phyloP scores from a whole-genome alignment of 2,113 vertebrate genomes.

The Tretioscincus oriximinensis region DNA sequence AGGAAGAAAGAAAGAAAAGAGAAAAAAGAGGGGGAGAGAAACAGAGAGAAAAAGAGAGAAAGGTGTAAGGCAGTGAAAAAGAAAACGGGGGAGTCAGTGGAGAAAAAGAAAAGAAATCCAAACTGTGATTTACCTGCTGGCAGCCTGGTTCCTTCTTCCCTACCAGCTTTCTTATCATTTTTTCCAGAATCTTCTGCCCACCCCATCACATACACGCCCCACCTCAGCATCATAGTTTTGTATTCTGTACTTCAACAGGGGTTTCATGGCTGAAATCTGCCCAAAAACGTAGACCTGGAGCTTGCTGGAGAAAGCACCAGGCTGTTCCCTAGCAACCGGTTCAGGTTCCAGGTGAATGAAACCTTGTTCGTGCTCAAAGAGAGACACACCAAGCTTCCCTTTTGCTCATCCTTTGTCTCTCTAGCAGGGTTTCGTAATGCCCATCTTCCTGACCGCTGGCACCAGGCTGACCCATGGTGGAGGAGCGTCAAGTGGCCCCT shows the following conservation, averaged over 20 bases:
- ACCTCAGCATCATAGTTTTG: not conserved
- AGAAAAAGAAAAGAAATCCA: not conserved
- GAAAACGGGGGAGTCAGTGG: not conserved
- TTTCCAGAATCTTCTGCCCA: not conserved
- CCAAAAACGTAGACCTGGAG: conserved; percentile 26
- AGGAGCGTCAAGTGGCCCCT: too few species aligned
- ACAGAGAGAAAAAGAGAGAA: too few species aligned
- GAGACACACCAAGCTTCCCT: not conserved
- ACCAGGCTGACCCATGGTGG: too few species aligned
- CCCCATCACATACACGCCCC: not conserved
- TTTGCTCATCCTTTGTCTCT: not conserved
- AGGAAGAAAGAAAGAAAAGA: too few species aligned
- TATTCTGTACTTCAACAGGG: not conserved
- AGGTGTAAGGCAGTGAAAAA: not conserved
- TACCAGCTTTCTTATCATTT: not conserved
- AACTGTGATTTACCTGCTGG: not conserved
- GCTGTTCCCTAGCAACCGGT: conserved; percentile 63
- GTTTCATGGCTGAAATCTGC: conserved; percentile 4
- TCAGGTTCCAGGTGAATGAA: conserved; percentile 23
- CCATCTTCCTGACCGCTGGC: not conserved
- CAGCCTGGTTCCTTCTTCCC: not conserved
- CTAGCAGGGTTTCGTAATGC: not conserved
- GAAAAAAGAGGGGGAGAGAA: too few species aligned
- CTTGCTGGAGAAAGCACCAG: conserved; percentile 23
- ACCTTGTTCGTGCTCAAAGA: too few species aligned